Percentiles rank a stretch among this genome's conserved stretches.
These are phyloP conservation scores for Bibio marci DNA, from an alignment of 2,888 invertebrate species.

Conservation along the genomic window DNA sequence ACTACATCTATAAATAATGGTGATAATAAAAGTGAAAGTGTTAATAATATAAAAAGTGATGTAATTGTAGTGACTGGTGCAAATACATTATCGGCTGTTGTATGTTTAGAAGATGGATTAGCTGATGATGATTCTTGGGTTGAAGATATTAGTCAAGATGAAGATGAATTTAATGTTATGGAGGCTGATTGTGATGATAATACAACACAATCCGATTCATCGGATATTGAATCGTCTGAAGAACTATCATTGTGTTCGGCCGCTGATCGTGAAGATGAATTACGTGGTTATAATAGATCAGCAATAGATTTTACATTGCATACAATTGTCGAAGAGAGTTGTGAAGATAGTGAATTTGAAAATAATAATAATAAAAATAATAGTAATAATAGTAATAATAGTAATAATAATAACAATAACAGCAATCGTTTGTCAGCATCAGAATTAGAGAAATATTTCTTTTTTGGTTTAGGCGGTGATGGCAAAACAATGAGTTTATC, in stretches of 20 bases:
- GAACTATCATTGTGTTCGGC: conserved; percentile 40
- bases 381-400: conserved; percentile 9
- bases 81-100: conserved; percentile 51
- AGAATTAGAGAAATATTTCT: conserved; percentile 80
- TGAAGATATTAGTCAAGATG: conserved; percentile 69
- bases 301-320: conserved; percentile 79
- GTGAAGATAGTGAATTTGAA: conserved; percentile 73
- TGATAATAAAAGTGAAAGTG: conserved; percentile 1
- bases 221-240: conserved; percentile 48
- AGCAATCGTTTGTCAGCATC: conserved; percentile 53
- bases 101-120: conserved; percentile 67
- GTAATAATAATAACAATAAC: conserved; percentile 17
- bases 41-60: conserved; percentile 20
- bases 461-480: conserved; percentile 51
- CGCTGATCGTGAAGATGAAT: conserved; percentile 62
- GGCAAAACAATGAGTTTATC: conserved; percentile 32
- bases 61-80: conserved; percentile 53
- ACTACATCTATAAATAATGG: not conserved
- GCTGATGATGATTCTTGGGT: conserved; percentile 88
- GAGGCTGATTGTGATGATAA: too few species aligned
- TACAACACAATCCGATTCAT: not conserved
- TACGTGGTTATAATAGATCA: conserved; percentile 64
- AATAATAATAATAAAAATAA: conserved; percentile 12
- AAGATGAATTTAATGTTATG: conserved; percentile 40
- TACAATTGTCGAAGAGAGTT: conserved; percentile 86